phyloP scores from a whole-genome alignment of 2,113 vertebrate genomes.

The Cynoglossus semilaevis region DNA sequence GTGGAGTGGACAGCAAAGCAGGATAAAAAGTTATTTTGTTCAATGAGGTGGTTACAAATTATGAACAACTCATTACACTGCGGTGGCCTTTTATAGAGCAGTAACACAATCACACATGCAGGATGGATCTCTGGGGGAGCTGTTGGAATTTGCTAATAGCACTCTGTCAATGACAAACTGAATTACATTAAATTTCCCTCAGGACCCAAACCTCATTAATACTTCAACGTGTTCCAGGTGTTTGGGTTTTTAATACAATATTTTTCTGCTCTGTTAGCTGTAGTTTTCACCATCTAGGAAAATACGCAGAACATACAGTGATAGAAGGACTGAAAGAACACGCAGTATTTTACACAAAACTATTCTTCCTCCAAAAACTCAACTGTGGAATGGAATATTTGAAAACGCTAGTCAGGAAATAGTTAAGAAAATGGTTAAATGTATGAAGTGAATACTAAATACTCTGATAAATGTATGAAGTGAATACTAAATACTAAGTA shows the following conservation, averaged over 20 bases:
- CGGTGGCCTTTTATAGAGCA: conserved; percentile 49
- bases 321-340: neutral
- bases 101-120: conserved; percentile 54
- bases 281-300: conserved; percentile 11
- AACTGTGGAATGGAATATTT: too few species aligned
- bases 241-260: conserved; percentile 21
- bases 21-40: conserved; percentile 60
- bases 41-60: conserved; percentile 59
- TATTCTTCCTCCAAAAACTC: too few species aligned
- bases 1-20: conserved; percentile 51
- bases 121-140: conserved; percentile 41
- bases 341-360: too few species aligned
- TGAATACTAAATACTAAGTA: too few species aligned
- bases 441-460: too few species aligned
- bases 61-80: conserved; percentile 69
- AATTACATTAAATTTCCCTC: conserved; percentile 58
- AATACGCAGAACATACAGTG: too few species aligned
- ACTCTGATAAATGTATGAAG: too few species aligned
- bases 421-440: too few species aligned
- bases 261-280: conserved; percentile 34
- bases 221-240: conserved; percentile 37
- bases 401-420: too few species aligned
- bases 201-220: conserved; percentile 57
- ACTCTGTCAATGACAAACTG: conserved; percentile 54
- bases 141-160: conserved; percentile 51